Conservation (phyloP, 2,797 vertebrate species). For the Gymnoscopelus microlampas region DNA sequence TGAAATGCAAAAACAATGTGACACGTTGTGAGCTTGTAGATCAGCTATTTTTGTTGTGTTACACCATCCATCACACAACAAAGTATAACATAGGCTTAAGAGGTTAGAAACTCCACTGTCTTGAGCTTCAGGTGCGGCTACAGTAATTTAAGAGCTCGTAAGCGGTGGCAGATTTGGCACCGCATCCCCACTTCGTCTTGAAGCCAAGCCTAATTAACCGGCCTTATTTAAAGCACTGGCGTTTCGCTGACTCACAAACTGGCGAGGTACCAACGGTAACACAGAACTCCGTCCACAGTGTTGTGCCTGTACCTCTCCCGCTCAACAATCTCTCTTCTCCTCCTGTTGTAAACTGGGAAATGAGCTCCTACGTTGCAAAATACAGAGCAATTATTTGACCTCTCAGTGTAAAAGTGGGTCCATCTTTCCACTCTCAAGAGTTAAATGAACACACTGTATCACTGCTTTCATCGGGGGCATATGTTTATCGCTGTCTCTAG, state of each 20-base stretch:
- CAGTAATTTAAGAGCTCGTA: conserved; percentile 4
- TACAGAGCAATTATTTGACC: too few species aligned
- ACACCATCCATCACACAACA: too few species aligned
- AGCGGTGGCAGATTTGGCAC: conserved; percentile 27
- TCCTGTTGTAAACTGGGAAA: background rate
- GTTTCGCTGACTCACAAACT: conserved; percentile 63
- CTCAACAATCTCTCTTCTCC: background rate
- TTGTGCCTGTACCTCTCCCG: conserved; percentile 38
- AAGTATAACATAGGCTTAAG: too few species aligned
- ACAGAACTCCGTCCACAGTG: conserved; percentile 46
- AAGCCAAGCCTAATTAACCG: conserved; percentile 51
- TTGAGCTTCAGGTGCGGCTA: background rate
- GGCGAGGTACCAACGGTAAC: conserved; percentile 48
- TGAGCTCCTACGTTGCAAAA: conserved; percentile 8
- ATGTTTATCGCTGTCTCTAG: conserved; percentile 39
- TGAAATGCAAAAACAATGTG: background rate
- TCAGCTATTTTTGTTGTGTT: too few species aligned
- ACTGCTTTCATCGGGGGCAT: conserved; percentile 40
- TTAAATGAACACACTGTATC: conserved; percentile 4
- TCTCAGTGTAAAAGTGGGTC: too few species aligned
- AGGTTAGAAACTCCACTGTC: background rate
- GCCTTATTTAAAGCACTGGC: conserved; percentile 50
- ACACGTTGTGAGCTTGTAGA: too few species aligned
- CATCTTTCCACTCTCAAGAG: background rate
- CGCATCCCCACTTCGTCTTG: conserved; percentile 29